Evolutionary conservation across 1,140 invertebrate genomes (phyloP).

Genomic region (Philopotamus ludificatus): DNA sequence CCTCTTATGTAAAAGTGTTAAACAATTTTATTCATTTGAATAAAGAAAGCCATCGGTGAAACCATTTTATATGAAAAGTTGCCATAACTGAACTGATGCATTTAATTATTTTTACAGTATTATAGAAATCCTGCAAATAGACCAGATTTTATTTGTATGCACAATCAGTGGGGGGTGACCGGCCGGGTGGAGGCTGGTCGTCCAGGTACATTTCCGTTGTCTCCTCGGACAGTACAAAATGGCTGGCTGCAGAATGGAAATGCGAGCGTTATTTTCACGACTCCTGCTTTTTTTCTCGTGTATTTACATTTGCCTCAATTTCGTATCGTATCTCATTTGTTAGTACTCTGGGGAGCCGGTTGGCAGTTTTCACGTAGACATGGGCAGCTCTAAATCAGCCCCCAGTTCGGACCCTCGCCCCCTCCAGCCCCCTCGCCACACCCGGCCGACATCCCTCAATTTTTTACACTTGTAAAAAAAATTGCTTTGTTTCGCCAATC

Average conservation of each 20-base stretch:
- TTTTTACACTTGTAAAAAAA: neutral
- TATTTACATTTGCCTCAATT: constrained; percentile 42
- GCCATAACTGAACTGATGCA: too few relatives aligned
- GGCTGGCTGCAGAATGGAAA: constrained; percentile 38
- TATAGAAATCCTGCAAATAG: too few relatives aligned
- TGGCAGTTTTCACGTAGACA: constrained; percentile 43
- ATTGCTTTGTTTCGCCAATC: neutral
- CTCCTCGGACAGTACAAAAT: constrained; percentile 31
- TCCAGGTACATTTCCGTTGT: too few relatives aligned
- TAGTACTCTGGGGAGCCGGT: constrained; percentile 41
- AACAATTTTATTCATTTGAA: too few relatives aligned
- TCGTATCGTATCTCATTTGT: constrained; percentile 43
- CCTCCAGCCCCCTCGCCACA: neutral
- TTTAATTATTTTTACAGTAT: too few relatives aligned
- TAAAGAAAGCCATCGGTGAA: too few relatives aligned
- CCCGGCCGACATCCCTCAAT: too few relatives aligned
- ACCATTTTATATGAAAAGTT: too few relatives aligned
- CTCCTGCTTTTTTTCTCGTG: constrained; percentile 28
- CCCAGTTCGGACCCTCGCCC: neutral
- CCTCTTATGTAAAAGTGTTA: too few relatives aligned
- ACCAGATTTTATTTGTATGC: too few relatives aligned
- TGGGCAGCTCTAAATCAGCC: constrained; percentile 42
- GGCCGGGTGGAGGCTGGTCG: too few relatives aligned
- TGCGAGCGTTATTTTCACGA: constrained; percentile 39
- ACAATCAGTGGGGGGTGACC: too few relatives aligned